Evolutionary conservation across 2,888 invertebrate genomes (phyloP).

Genomic region (Sinopyrophorus schimmeli): DNA sequence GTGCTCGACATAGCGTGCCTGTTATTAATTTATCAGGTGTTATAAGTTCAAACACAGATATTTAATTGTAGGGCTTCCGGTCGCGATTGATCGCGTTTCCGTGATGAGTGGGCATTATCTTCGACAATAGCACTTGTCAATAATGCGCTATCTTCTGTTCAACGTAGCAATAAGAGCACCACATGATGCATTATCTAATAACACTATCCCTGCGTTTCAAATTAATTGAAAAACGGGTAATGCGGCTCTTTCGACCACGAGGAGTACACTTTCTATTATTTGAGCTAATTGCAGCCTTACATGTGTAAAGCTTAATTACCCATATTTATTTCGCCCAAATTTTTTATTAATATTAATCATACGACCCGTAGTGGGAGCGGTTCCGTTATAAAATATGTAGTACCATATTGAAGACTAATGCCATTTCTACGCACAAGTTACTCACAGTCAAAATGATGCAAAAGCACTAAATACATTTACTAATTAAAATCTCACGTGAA

Average conservation of each 20-base stretch:
- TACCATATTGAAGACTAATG: no score
- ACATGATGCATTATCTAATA: slow-evolving; percentile 51
- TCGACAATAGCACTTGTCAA: slow-evolving; percentile 51
- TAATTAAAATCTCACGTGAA: no score
- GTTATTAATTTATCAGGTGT: slow-evolving; percentile 52
- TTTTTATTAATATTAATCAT: slow-evolving; percentile 22
- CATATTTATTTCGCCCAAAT: slow-evolving; percentile 21
- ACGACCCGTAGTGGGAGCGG: slow-evolving; percentile 3
- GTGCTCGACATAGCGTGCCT: slow-evolving; percentile 41
- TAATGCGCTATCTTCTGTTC: slow-evolving; percentile 45
- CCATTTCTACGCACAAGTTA: no score
- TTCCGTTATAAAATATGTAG: no score
- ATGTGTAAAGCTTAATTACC: slow-evolving; percentile 24
- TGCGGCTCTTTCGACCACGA: slow-evolving; percentile 27
- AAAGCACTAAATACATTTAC: no score
- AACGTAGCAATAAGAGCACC: slow-evolving; percentile 42
- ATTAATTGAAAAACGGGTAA: slow-evolving; percentile 49
- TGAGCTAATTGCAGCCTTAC: slow-evolving; percentile 28
- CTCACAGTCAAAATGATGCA: no score
- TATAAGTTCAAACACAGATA: slow-evolving; percentile 46
- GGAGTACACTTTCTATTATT: slow-evolving; percentile 25
- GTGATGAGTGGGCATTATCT: slow-evolving; percentile 49
- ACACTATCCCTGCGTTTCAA: slow-evolving; percentile 47
- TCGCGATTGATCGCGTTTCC: slow-evolving; percentile 45
- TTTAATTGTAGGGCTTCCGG: slow-evolving; percentile 50